phyloP scores from a whole-genome alignment of 23 tunicate species.

The Oikopleura vanhoeffeni region DNA sequence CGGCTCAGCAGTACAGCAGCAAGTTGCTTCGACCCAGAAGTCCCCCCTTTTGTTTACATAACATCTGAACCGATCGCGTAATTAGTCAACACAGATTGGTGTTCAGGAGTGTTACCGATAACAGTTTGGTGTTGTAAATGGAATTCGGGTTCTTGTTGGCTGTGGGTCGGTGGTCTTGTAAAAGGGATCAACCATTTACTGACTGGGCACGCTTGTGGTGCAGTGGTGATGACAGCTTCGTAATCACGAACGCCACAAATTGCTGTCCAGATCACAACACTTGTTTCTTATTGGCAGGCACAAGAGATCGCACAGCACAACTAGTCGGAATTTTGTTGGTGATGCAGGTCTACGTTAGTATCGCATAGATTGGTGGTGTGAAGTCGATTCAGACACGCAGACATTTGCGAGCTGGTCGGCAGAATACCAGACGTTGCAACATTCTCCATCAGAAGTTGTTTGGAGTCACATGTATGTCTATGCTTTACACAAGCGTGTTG shows the following conservation, averaged over 20 bases:
- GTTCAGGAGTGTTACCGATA: not conserved
- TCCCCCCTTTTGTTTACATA: not conserved
- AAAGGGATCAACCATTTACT: not conserved
- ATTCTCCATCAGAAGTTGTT: no score
- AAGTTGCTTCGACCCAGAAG: not conserved
- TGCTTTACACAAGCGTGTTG: no score
- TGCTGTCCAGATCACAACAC: no score
- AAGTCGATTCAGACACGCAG: no score
- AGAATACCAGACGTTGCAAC: no score
- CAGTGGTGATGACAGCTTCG: constrained; percentile 12
- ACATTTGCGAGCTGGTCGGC: no score
- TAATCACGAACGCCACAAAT: constrained; percentile 35
- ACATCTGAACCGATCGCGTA: not conserved
- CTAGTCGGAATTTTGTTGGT: not conserved
- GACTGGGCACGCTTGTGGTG: not conserved
- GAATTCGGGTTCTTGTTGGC: not conserved
- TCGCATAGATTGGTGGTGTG: no score
- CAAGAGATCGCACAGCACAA: not conserved
- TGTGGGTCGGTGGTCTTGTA: not conserved
- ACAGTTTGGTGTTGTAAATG: not conserved
- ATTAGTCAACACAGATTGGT: constrained; percentile 7
- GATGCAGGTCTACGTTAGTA: no score
- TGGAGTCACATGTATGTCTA: no score
- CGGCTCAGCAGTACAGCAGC: constrained; percentile 7
- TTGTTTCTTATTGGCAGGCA: constrained; percentile 18